A percentile compares a stretch with the other conserved stretches of the same genome.
These are phyloP conservation scores for Clytia hemisphaerica DNA, from an alignment of 30 jellyfish, hydroid and myxozoan genomes.

Conservation along the genomic window DNA sequence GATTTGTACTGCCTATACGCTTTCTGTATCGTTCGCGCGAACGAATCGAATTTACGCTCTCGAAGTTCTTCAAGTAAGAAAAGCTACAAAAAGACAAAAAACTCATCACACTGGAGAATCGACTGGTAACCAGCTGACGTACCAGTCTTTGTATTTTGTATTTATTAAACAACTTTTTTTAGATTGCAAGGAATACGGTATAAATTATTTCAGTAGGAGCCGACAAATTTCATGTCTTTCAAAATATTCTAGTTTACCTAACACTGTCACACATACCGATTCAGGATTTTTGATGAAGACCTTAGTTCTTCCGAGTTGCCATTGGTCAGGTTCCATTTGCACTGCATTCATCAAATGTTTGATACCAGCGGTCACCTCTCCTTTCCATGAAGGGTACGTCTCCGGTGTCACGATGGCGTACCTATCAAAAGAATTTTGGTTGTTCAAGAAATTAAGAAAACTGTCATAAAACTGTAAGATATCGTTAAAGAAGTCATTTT, in stretches of 20 bases:
- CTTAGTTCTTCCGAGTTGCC: constrained; percentile 97
- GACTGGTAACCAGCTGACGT: neutral
- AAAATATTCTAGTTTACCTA: too few relatives aligned
- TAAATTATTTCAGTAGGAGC: too few relatives aligned
- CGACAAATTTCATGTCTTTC: too few relatives aligned
- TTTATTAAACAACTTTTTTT: neutral
- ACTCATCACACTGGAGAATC: too few relatives aligned
- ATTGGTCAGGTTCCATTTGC: constrained; percentile 93
- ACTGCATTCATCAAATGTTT: constrained; percentile 81
- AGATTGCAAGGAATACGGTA: too few relatives aligned
- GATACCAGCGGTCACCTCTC: constrained; percentile 75
- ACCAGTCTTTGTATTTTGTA: neutral
- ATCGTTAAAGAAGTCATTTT: too few relatives aligned
- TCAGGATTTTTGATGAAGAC: constrained; percentile 96
- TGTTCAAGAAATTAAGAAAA: too few relatives aligned
- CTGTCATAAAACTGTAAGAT: too few relatives aligned
- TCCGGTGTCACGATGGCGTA: constrained; percentile 84
- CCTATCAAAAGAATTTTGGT: constrained; percentile 23
- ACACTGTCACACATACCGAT: constrained; percentile 61
- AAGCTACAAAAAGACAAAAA: constrained; percentile 39
- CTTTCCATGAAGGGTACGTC: constrained; percentile 92
- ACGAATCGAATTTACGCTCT: constrained; percentile 88
- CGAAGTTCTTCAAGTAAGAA: constrained; percentile 88
- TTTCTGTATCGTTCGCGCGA: constrained; percentile 88
- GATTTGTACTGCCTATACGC: constrained; percentile 79